These are phyloP conservation scores for Hymenopus coronatus DNA, from an alignment of 2,888 invertebrate species.

Conservation along the genomic window DNA sequence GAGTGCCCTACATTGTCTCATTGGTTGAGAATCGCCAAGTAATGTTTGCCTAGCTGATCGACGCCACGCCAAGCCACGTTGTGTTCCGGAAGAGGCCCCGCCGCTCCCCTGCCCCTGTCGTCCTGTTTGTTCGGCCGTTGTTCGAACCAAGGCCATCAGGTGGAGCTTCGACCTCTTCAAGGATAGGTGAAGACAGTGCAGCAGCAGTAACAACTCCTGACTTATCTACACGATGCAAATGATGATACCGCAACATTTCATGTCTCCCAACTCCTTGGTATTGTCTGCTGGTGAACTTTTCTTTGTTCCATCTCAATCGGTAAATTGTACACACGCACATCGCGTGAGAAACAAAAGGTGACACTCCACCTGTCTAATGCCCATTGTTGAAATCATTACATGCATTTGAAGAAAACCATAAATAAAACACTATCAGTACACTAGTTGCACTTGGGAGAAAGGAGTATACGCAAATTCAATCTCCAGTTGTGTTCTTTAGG, in stretches of 20 bases:
- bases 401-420: no score
- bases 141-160: conserved; percentile 25
- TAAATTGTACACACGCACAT: background rate
- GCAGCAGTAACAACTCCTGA: background rate
- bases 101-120: background rate
- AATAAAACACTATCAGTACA: no score
- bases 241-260: background rate
- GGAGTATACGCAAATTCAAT: no score
- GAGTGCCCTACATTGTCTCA: no score
- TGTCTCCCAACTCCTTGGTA: background rate
- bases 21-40: background rate
- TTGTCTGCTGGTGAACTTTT: no score
- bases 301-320: background rate
- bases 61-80: background rate
- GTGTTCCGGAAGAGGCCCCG: conserved; percentile 24
- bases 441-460: no score
- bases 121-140: conserved; percentile 3
- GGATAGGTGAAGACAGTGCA: conserved; percentile 24
- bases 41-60: background rate
- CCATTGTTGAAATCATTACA: no score
- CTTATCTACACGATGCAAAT: background rate
- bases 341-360: no score
- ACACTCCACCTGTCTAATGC: no score
- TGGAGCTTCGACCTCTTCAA: conserved; percentile 29
- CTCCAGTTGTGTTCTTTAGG: no score